Evolutionary conservation across 2,888 invertebrate species (phyloP).

Genomic region (Brachynemurus nebulosus): DNA sequence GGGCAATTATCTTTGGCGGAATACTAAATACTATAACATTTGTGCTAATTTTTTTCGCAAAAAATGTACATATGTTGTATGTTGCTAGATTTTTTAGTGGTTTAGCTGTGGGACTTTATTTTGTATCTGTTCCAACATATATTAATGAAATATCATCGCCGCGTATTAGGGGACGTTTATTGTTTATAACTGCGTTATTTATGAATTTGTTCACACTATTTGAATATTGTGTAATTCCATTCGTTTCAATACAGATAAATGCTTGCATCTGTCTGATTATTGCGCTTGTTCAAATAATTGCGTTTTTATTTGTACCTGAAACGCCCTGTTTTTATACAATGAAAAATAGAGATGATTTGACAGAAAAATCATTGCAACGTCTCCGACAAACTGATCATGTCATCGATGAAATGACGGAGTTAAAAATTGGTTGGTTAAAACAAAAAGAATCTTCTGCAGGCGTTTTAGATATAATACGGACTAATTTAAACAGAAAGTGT

Average conservation of each 20-base stretch:
- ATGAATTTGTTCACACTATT: conserved; percentile 35
- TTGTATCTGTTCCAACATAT: conserved; percentile 32
- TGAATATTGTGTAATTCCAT: conserved; percentile 27
- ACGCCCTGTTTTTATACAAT: conserved; percentile 4
- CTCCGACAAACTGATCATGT: conserved; percentile 21
- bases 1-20: conserved; percentile 38
- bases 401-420: conserved; percentile 23
- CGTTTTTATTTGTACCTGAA: conserved; percentile 1
- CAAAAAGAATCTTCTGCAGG: conserved; percentile 36
- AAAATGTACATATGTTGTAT: conserved; percentile 37
- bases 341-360: background rate
- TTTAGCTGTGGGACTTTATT: conserved; percentile 29
- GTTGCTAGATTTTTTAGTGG: conserved; percentile 36
- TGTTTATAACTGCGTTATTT: conserved; percentile 35
- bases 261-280: conserved; percentile 31
- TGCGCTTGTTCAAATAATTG: background rate
- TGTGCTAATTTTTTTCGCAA: conserved; percentile 40
- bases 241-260: conserved; percentile 29
- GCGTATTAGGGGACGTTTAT: conserved; percentile 34
- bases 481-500: conserved; percentile 27
- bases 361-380: background rate
- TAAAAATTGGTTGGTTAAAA: conserved; percentile 26
- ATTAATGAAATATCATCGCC: conserved; percentile 37
- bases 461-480: conserved; percentile 33
- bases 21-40: conserved; percentile 42